Evolutionary conservation across 2,888 invertebrate species (phyloP), one percentile per base, ranked within the genome.

Genomic region (Meteorus colon): DNA sequence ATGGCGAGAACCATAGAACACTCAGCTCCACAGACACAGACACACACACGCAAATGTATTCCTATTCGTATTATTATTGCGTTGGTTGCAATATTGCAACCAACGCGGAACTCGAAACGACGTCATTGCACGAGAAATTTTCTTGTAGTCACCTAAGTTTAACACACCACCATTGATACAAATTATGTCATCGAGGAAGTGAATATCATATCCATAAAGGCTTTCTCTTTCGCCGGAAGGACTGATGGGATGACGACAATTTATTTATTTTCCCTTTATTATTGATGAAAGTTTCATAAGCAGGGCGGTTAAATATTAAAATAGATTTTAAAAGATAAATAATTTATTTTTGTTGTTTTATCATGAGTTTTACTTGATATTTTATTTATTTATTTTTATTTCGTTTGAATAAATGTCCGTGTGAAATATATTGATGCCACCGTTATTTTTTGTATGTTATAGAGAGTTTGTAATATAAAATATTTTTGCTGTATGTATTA

Each of bases 61-160:
- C n/a, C 1, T 48, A 16, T 16, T 4, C 16, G 14, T 48, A 48
- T 48, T n/a, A 55, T 55, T 55, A 55, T 69, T 69, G 74, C 74
- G 74, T 74, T 74, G 74, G 74, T 68, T 74, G 74, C 19, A 27
- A 31, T 68, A 55, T 19, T 55, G 48, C 67, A 68, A 74, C 74
- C 74, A 74, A 74, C 74, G 67, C 74, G 74, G 74, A 74, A 74
- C 55, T 66, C 8, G 24, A 41, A 41, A 41, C 55, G 19, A 55
- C 55, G 41, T 41, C 34, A 34, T 66, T 19, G 37, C 37, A 45
- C 41, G 66, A 27, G 41, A 66, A 66, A 45, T 66, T 45, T 63
- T 19, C 19, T 19, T 55, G 8, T 19, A 55, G 8, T 48, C n/a
- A n/a, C 16, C 48, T n/a, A 48, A 48, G 19, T 1, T 1, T 1